These are phyloP conservation scores for Oostethus manadensis DNA, from an alignment of 2,113 vertebrate species.

Conservation along the genomic window DNA sequence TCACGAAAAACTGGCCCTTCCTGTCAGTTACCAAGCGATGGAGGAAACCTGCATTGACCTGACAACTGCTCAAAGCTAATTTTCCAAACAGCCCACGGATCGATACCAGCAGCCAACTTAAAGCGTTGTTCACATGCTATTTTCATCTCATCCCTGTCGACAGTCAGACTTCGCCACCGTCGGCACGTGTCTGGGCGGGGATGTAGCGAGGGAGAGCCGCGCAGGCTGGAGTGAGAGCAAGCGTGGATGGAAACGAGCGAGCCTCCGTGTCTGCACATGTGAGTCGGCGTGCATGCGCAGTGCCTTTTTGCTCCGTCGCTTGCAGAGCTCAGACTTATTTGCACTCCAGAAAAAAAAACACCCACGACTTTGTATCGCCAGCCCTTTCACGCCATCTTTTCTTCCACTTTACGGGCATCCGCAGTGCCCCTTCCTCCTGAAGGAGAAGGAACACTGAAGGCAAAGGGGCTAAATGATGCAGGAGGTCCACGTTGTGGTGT, in stretches of 20 bases:
- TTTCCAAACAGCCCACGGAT: not conserved
- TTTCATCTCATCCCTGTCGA: slow-evolving; percentile 9
- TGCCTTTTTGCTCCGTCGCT: slow-evolving; percentile 20
- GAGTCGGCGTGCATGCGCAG: slow-evolving; percentile 28
- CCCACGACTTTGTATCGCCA: slow-evolving; percentile 23
- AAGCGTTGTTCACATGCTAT: not conserved
- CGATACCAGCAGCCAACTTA: not conserved
- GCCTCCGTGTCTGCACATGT: slow-evolving; percentile 34
- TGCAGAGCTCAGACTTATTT: slow-evolving; percentile 36
- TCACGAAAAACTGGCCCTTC: no score
- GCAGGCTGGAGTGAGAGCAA: slow-evolving; percentile 22
- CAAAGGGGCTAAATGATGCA: slow-evolving; percentile 5
- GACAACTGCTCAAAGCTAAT: no score
- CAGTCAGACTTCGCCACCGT: slow-evolving; percentile 8
- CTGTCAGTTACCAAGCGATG: no score
- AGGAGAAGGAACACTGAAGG: no score
- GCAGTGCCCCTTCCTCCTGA: not conserved
- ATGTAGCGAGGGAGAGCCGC: slow-evolving; percentile 8
- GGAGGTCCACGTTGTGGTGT: slow-evolving; percentile 23
- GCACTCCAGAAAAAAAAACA: slow-evolving; percentile 27
- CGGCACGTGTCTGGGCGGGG: slow-evolving; percentile 28
- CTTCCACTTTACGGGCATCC: not conserved
- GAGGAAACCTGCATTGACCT: no score
- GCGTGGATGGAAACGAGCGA: slow-evolving; percentile 20
- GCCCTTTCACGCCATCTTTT: not conserved